Conservation (phyloP, 2,113 vertebrate species). For the Hepsetus odoe region DNA sequence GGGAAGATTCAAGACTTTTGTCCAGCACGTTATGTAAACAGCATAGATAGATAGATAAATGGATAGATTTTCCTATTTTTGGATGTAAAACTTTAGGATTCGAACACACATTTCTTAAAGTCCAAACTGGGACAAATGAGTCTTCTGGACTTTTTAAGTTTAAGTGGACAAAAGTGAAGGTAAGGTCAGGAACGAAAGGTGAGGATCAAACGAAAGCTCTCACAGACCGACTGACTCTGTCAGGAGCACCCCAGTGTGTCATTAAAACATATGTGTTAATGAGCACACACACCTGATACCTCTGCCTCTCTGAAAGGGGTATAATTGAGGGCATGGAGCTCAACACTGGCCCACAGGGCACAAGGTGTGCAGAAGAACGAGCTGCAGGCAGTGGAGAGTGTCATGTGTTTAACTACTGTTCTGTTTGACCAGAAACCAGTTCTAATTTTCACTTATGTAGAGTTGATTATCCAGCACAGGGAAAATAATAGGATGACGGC, state of each 20-base stretch:
- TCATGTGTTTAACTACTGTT: constrained; percentile 35
- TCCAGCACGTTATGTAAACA: no score
- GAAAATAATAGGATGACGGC: constrained; percentile 50
- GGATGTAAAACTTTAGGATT: no score
- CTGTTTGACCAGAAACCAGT: constrained; percentile 42
- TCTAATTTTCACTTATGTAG: constrained; percentile 55
- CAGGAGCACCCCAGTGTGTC: neutral
- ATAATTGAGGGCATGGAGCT: constrained; percentile 48
- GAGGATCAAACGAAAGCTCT: neutral
- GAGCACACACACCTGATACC: constrained; percentile 37
- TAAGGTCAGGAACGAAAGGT: neutral
- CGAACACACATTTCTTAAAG: no score
- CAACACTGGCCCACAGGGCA: constrained; percentile 30
- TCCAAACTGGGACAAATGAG: no score
- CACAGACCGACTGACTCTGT: neutral
- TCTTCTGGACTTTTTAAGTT: no score
- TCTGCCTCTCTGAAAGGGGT: constrained; percentile 21
- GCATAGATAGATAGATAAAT: no score
- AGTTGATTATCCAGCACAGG: constrained; percentile 51
- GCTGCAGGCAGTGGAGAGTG: constrained; percentile 12
- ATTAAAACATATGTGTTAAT: constrained; percentile 51
- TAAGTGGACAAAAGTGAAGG: no score
- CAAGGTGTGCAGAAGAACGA: constrained; percentile 32
- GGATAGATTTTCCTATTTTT: no score
- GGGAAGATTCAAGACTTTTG: no score